Evolutionary conservation across 92 coral and sea anemone genomes (phyloP).

Genomic region (Desmophyllum pertusum): DNA sequence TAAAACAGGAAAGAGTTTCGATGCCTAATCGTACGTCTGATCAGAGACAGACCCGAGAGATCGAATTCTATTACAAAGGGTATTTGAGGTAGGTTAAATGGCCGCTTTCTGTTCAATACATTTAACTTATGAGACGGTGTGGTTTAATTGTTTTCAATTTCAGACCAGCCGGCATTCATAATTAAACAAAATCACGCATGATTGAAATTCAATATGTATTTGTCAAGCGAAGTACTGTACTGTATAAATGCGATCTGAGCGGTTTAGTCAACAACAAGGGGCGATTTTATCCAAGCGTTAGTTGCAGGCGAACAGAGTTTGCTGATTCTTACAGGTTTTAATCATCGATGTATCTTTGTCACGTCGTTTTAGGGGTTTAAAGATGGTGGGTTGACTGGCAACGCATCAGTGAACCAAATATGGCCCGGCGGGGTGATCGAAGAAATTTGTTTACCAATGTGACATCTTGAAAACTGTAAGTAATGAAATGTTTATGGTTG

Average conservation of each 20-base stretch:
- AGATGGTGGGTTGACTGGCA: background rate
- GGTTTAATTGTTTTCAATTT: constrained; percentile 39
- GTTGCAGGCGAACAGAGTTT: background rate
- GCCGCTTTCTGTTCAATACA: constrained; percentile 1
- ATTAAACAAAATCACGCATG: constrained; percentile 65
- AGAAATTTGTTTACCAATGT: constrained; percentile 1
- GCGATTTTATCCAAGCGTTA: background rate
- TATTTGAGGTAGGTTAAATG: constrained; percentile 15
- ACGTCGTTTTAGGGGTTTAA: background rate
- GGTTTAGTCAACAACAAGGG: background rate
- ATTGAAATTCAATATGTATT: constrained; percentile 60
- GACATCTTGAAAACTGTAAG: background rate
- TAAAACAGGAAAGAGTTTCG: constrained; percentile 10
- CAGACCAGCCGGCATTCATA: constrained; percentile 39
- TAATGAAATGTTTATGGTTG: background rate
- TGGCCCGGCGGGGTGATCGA: background rate
- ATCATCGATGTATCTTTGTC: background rate
- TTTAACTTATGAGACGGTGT: constrained; percentile 22
- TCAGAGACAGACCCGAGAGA: background rate
- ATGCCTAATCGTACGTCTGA: background rate
- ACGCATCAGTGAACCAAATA: background rate
- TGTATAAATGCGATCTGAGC: background rate
- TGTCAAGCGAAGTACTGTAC: constrained; percentile 26
- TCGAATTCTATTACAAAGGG: background rate
- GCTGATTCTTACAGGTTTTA: background rate